Evolutionary conservation across 2,888 invertebrate genomes (phyloP).

Genomic region (Caenorhabditis sp.): DNA sequence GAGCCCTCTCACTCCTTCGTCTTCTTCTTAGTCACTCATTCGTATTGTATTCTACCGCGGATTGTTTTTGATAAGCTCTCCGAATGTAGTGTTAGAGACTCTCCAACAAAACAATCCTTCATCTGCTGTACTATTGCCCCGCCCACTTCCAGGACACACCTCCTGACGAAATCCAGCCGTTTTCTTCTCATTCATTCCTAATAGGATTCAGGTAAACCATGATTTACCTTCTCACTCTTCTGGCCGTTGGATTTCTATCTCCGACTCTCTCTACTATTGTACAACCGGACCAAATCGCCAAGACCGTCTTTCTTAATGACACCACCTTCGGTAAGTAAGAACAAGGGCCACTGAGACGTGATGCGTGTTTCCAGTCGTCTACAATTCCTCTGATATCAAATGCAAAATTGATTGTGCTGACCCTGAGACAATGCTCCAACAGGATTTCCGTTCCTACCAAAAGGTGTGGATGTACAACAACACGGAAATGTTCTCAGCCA

Average conservation of each 20-base stretch:
- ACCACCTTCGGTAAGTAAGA: conserved; percentile 49
- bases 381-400: conserved; percentile 48
- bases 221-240: not conserved
- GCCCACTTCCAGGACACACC: conserved; percentile 11
- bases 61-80: conserved; percentile 54
- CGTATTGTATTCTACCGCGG: conserved; percentile 33
- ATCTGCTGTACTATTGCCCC: conserved; percentile 48
- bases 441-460: conserved; percentile 50
- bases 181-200: conserved; percentile 5
- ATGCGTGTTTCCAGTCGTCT: conserved; percentile 27
- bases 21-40: conserved; percentile 3
- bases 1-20: conserved; percentile 17
- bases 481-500: conserved; percentile 53
- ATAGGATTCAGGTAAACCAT: conserved; percentile 31
- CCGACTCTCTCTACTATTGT: conserved; percentile 9
- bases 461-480: conserved; percentile 64
- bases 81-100: conserved; percentile 44
- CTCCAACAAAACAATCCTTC: conserved; percentile 25
- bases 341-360: no score
- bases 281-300: conserved; percentile 58
- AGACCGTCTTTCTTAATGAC: conserved; percentile 52
- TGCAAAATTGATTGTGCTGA: conserved; percentile 65
- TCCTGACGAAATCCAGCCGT: not conserved
- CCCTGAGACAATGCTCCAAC: conserved; percentile 53
- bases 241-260: not conserved